Evolutionary conservation across 1,140 invertebrate genomes (phyloP).

Genomic region (Ceratitis capitata): DNA sequence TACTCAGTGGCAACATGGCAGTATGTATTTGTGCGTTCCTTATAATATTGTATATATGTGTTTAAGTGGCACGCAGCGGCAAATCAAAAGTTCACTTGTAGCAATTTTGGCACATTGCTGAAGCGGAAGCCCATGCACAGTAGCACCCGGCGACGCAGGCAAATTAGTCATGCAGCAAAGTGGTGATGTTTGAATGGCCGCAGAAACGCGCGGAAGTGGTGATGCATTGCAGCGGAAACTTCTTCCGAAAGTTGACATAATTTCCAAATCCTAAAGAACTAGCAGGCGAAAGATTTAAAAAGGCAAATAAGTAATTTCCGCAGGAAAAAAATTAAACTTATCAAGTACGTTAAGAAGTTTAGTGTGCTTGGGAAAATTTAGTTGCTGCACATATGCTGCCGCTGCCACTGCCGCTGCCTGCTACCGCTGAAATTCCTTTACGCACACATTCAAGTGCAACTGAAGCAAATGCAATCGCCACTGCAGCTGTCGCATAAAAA

Average conservation of each 20-base stretch:
- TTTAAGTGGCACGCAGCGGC: background rate
- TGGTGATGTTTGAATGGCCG: background rate
- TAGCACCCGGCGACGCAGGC: background rate
- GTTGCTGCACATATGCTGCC: slow-evolving; percentile 14
- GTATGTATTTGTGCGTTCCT: too few species aligned
- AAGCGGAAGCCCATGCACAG: background rate
- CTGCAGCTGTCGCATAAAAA: slow-evolving; percentile 22
- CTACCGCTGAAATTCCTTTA: background rate
- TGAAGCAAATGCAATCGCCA: background rate
- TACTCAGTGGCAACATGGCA: background rate
- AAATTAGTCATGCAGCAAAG: slow-evolving; percentile 35
- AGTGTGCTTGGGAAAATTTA: slow-evolving; percentile 34
- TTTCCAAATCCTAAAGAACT: slow-evolving; percentile 22
- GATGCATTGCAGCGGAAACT: slow-evolving; percentile 2
- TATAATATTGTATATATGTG: too few species aligned
- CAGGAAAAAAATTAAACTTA: slow-evolving; percentile 29
- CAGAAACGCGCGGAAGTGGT: background rate
- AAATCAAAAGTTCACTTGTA: slow-evolving; percentile 28
- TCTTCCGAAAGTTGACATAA: slow-evolving; percentile 21
- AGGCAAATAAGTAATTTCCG: slow-evolving; percentile 34
- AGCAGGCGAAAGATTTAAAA: background rate
- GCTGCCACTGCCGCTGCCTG: background rate
- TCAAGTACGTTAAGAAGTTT: slow-evolving; percentile 31
- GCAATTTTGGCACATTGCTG: background rate
- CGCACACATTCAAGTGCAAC: background rate